Conservation (phyloP, 1,140 invertebrate species). For the Trachymyrmex cornetzi region DNA sequence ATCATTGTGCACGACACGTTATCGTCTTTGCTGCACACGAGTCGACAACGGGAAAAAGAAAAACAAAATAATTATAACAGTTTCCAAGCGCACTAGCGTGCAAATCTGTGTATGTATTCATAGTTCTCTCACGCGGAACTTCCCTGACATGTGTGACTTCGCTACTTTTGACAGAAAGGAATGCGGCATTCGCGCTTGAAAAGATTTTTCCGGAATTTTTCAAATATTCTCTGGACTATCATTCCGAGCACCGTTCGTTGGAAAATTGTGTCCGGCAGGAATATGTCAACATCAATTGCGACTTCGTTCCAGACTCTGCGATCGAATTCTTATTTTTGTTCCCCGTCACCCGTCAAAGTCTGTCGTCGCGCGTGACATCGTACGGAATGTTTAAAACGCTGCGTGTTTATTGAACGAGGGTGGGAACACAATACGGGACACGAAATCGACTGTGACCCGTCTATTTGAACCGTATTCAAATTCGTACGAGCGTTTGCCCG, state of each 20-base stretch:
- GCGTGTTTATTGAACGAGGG: not conserved
- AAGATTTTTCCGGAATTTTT: not conserved
- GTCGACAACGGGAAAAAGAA: not conserved
- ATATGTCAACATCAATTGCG: constrained; percentile 9
- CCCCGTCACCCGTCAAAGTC: not conserved
- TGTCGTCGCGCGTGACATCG: not conserved
- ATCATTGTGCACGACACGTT: constrained; percentile 3
- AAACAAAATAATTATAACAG: not conserved
- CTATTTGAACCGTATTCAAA: constrained; percentile 33
- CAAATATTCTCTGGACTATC: not conserved
- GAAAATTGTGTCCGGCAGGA: constrained; percentile 22
- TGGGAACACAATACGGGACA: not conserved
- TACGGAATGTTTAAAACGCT: not conserved
- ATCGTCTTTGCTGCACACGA: not conserved
- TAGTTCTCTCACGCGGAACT: not conserved
- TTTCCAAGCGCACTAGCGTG: not conserved
- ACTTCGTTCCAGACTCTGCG: not conserved
- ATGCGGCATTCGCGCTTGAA: not conserved
- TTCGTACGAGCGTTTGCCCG: constrained; percentile 25
- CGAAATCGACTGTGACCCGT: constrained; percentile 37
- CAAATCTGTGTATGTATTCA: not conserved
- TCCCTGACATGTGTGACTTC: not conserved
- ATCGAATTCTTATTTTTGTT: constrained; percentile 26
- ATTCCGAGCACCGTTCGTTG: not conserved
- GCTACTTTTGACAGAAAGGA: not conserved